Base-by-base conservation (phyloP, 2,113 vertebrate genomes). In the Diglossa brunneiventris region DNA sequence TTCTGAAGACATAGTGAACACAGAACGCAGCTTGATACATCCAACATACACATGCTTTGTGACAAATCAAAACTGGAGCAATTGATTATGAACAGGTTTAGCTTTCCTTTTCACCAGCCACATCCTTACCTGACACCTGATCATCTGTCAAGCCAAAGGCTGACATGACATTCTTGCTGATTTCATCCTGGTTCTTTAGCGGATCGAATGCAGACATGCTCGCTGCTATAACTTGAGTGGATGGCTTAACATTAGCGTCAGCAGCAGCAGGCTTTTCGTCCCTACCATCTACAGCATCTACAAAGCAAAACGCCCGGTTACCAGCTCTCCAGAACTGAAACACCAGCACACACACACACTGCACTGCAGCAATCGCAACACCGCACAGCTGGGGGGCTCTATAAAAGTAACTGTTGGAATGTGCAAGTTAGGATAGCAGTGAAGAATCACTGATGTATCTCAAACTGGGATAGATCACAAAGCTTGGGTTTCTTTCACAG, bases 161-260 rank as follows among this genome's bases (percentile, higher is more conserved):
- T 63, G 99, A 99, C 98, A 99, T 99, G 94, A 99, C 99, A 95
- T 99, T 99, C 98, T 99, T 99, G 98, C 95, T 99, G 98, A 99
- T 98, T 97, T 99, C 99, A 84, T 99, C 99, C 98, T 99, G 99
- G 98, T 99, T 99, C 98, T 99, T 99, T 73, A 99, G 97, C 0
- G 99, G 99, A 98, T 99, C 99, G 87, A 99, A 99, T 66, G 99
- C 99, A 76, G 99, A 99, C 99, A 99, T 99, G 97, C 99, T 99
- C 82, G 99, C 99, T 94, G 99, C 99, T 93, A 99, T 99, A 95
- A 99, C 99, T 58, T 99, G 99, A 94, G 98, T 98, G 89, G 98
- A 98, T 23, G 98, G 99, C 97, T 99, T 99, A 72, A 98, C 96
- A 66, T 98, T 97, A 87, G 97, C 97, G 70, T 99, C 99, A 66